A percentile compares a stretch with the other conserved stretches of the same genome.
These are phyloP conservation scores for Atractosteus spatula DNA, from an alignment of 2,113 vertebrate genomes.

Conservation along the genomic window DNA sequence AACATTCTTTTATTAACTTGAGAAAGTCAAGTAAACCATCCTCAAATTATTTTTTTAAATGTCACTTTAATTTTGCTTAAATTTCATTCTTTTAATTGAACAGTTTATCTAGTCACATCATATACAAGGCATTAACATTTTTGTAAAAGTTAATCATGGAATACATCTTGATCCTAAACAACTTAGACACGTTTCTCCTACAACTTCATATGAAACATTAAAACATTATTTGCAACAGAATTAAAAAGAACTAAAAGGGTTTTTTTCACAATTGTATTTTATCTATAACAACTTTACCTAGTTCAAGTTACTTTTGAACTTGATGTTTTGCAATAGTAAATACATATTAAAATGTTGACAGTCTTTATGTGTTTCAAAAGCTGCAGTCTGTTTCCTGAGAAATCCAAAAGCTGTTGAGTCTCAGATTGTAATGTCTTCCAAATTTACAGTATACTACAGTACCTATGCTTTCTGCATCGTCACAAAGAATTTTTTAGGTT, in stretches of 20 bases:
- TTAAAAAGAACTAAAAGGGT: background rate
- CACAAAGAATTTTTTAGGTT: background rate
- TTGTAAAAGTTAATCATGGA: too few relatives aligned
- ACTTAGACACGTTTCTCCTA: slow-evolving; percentile 40
- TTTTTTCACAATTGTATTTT: too few relatives aligned
- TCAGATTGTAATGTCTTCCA: background rate
- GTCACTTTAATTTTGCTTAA: too few relatives aligned
- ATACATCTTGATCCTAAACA: too few relatives aligned
- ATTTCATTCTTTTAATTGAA: too few relatives aligned
- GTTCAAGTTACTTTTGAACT: slow-evolving; percentile 3
- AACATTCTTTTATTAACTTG: too few relatives aligned
- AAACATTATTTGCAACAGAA: slow-evolving; percentile 39
- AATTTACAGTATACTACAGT: too few relatives aligned
- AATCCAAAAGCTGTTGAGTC: slow-evolving; percentile 9
- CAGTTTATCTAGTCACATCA: too few relatives aligned
- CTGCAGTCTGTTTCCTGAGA: slow-evolving; percentile 17
- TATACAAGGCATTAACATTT: too few relatives aligned
- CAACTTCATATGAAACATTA: slow-evolving; percentile 51
- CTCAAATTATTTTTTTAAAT: too few relatives aligned
- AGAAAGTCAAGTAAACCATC: too few relatives aligned
- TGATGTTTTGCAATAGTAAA: slow-evolving; percentile 7
- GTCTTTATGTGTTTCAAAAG: background rate
- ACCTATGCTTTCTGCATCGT: background rate
- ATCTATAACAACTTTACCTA: background rate
- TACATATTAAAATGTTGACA: background rate